Conservation (phyloP, 1,140 invertebrate genomes). For the Drosophila kohkoa region DNA sequence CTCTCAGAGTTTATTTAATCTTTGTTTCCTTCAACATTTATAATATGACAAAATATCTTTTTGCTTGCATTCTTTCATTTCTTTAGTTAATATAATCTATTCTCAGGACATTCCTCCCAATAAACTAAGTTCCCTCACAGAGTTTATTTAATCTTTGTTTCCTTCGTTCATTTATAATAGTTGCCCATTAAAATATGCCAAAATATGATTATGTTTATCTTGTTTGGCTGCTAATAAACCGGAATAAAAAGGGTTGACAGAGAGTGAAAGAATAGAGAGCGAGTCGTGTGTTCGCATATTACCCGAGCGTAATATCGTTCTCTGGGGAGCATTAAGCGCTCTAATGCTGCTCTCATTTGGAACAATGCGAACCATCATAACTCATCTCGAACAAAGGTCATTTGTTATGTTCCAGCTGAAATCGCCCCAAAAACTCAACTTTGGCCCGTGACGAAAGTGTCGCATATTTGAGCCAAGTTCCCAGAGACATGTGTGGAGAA, state of each 20-base stretch:
- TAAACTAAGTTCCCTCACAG: no score
- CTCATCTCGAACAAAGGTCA: slow-evolving; percentile 47
- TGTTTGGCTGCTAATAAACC: slow-evolving; percentile 27
- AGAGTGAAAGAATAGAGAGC: background rate
- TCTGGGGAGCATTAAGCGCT: slow-evolving; percentile 27
- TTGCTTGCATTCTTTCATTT: no score
- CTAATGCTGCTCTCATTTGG: slow-evolving; percentile 6
- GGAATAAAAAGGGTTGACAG: slow-evolving; percentile 57
- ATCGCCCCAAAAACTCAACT: slow-evolving; percentile 27
- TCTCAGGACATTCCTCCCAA: no score
- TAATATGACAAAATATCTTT: slow-evolving; percentile 13
- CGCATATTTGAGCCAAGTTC: slow-evolving; percentile 61
- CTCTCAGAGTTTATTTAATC: background rate
- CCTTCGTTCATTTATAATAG: slow-evolving; percentile 21
- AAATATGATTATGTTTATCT: slow-evolving; percentile 39
- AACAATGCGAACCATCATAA: no score
- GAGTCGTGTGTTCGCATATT: slow-evolving; percentile 69
- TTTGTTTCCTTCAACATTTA: slow-evolving; percentile 5
- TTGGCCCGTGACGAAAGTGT: slow-evolving; percentile 72
- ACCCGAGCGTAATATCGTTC: slow-evolving; percentile 31
- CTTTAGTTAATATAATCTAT: no score
- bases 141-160: background rate
- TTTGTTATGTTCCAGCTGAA: slow-evolving; percentile 61
- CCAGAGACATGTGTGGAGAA: slow-evolving; percentile 51
- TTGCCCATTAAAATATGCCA: slow-evolving; percentile 17